phyloP scores from a whole-genome alignment of 2,888 invertebrate genomes.

The Blastobasis adustella region DNA sequence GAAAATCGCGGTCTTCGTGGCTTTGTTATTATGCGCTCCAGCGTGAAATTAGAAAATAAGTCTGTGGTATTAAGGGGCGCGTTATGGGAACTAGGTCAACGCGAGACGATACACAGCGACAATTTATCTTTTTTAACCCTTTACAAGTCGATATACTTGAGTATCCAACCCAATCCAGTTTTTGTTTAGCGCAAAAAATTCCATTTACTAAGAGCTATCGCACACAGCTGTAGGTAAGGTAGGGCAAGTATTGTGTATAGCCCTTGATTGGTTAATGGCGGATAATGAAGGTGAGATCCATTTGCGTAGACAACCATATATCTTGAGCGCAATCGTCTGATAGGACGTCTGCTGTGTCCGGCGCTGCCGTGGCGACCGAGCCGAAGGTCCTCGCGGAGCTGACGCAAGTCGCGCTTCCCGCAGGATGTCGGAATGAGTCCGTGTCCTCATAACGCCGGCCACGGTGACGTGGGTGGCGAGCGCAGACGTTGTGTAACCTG shows the following conservation, averaged over 20 bases:
- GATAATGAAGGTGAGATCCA: slow-evolving; percentile 25
- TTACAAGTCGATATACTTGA: not conserved
- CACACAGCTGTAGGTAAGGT: no score
- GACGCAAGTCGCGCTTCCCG: slow-evolving; percentile 65
- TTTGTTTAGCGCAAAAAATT: no score
- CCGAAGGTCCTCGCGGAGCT: slow-evolving; percentile 51
- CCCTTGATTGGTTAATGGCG: slow-evolving; percentile 28
- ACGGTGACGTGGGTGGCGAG: slow-evolving; percentile 55
- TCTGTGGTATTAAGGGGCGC: no score
- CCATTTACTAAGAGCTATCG: no score
- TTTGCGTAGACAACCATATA: slow-evolving; percentile 34
- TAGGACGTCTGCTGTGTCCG: slow-evolving; percentile 43
- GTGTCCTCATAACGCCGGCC: slow-evolving; percentile 65
- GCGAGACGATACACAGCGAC: no score
- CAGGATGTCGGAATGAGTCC: slow-evolving; percentile 73
- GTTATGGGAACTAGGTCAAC: no score
- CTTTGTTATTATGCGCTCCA: no score
- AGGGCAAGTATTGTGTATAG: slow-evolving; percentile 3
- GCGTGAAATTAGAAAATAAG: no score
- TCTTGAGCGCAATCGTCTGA: slow-evolving; percentile 53
- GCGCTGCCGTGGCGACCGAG: slow-evolving; percentile 25
- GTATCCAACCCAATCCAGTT: no score
- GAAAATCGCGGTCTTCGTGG: no score
- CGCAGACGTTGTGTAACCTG: slow-evolving; percentile 50
- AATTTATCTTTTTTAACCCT: not conserved